Percentiles rank a stretch among this genome's conserved stretches.
Conservation (phyloP, 2,797 vertebrate species). For the Trichosurus vulpecula region DNA sequence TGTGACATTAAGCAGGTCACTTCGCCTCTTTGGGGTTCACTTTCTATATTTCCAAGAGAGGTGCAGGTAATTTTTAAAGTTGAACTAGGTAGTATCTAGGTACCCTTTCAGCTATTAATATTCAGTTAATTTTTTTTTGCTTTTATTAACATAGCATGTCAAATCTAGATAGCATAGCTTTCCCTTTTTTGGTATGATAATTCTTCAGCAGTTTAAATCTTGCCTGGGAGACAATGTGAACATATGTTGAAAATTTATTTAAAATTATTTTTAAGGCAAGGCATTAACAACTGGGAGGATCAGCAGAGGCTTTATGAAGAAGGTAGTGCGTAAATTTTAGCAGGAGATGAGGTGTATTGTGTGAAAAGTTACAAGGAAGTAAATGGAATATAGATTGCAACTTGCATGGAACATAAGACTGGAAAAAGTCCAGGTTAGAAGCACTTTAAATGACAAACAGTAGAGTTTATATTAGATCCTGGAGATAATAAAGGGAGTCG, state of each 20-base stretch:
- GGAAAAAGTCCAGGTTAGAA: background rate
- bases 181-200: background rate
- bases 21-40: background rate
- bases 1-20: too few relatives aligned
- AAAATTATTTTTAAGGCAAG: background rate
- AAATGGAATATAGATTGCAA: background rate
- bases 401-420: background rate
- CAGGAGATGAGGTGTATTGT: background rate
- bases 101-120: background rate
- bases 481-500: background rate
- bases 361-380: background rate
- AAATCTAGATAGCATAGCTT: background rate
- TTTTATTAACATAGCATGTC: background rate
- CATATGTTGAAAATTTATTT: background rate
- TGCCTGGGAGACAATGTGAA: background rate
- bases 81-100: background rate
- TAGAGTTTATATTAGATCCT: background rate
- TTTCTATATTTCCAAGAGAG: background rate
- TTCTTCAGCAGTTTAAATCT: background rate
- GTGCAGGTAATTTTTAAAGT: background rate
- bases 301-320: background rate
- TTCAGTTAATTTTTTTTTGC: too few relatives aligned
- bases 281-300: background rate
- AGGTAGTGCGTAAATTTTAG: background rate
- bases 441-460: background rate